A percentile compares a stretch with the other conserved stretches of the same genome.
Evolutionary conservation across 2,888 invertebrate species (phyloP).

Genomic region (Patella caerulea): DNA sequence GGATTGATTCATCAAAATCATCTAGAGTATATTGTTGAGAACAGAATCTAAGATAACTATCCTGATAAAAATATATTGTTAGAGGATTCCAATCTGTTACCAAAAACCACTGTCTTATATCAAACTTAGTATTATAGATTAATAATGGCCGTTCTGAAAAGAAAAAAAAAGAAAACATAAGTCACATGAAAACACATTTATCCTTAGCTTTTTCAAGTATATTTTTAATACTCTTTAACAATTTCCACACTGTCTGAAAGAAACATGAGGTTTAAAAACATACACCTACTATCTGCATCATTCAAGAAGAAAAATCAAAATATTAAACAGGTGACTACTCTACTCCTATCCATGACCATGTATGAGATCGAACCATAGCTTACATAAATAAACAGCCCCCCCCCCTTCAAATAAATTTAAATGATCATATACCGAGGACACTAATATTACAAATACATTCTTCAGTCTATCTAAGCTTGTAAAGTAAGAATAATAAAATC

Average conservation of each 20-base stretch:
- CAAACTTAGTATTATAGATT: constrained; percentile 92
- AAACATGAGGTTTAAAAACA: background rate
- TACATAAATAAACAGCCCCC: too few species aligned
- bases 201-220: too few species aligned
- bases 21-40: constrained; percentile 81
- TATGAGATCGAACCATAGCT: too few species aligned
- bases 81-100: constrained; percentile 91
- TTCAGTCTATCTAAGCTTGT: too few species aligned
- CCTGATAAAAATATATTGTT: constrained; percentile 93
- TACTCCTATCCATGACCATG: background rate
- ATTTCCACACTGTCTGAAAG: background rate
- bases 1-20: constrained; percentile 88
- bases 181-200: too few species aligned
- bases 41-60: constrained; percentile 93
- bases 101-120: constrained; percentile 95
- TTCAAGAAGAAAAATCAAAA: background rate
- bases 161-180: constrained; percentile 59
- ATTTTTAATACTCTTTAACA: too few species aligned
- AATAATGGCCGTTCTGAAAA: constrained; percentile 87
- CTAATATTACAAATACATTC: too few species aligned
- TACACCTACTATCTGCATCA: background rate
- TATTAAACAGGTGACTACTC: background rate
- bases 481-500: too few species aligned
- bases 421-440: too few species aligned
- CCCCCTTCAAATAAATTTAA: too few species aligned